Conservation (phyloP, 1,140 invertebrate species). For the Daktulosphaira vitifoliae region DNA sequence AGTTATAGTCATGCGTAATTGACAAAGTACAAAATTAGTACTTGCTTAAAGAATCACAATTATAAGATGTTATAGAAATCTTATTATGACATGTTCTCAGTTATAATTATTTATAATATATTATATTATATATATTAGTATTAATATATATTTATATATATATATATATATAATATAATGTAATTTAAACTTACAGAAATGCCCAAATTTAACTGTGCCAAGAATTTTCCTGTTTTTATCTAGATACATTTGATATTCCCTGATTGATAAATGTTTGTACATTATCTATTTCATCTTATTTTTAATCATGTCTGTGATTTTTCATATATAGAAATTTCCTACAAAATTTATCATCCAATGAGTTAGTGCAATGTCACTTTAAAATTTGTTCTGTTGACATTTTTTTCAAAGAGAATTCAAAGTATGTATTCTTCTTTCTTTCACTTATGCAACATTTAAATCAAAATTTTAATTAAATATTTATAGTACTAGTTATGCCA, state of each 20-base stretch:
- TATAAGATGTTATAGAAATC: slow-evolving; percentile 7
- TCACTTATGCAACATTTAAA: no score
- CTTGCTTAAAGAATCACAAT: not conserved
- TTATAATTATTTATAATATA: slow-evolving; percentile 10
- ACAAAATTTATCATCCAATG: slow-evolving; percentile 4
- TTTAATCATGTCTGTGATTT: slow-evolving; percentile 29
- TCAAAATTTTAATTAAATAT: no score
- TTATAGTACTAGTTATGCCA: no score
- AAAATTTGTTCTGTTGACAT: slow-evolving; percentile 11
- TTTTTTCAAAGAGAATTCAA: no score
- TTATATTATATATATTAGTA: slow-evolving; percentile 2
- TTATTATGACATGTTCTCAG: slow-evolving; percentile 27
- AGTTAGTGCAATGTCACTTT: slow-evolving; percentile 31
- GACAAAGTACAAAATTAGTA: slow-evolving; percentile 7
- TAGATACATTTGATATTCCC: slow-evolving; percentile 9
- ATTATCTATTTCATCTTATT: slow-evolving; percentile 15
- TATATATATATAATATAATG: slow-evolving; percentile 9
- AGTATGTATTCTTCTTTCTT: no score
- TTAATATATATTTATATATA: slow-evolving; percentile 11
- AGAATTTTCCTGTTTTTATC: not conserved
- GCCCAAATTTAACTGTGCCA: slow-evolving; percentile 31
- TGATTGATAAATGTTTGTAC: slow-evolving; percentile 1
- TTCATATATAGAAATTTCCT: slow-evolving; percentile 18
- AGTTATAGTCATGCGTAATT: slow-evolving; percentile 6
- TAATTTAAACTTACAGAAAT: slow-evolving; percentile 3